Conservation (phyloP, 1,140 invertebrate species). For the Pararge aegeria region DNA sequence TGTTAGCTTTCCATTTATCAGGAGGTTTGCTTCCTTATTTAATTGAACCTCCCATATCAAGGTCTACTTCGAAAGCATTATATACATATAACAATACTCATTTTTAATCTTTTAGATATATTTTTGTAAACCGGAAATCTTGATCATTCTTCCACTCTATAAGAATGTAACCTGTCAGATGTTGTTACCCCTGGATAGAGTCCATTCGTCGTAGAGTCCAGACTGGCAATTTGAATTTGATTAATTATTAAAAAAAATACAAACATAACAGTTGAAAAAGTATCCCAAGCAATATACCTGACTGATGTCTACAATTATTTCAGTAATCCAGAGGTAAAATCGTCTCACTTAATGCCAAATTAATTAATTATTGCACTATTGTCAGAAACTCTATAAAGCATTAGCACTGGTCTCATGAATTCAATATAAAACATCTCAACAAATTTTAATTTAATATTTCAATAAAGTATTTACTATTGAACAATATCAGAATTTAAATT, state of each 20-base stretch:
- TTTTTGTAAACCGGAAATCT: conserved; percentile 39
- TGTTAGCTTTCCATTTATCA: conserved; percentile 25
- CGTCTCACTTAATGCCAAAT: not conserved
- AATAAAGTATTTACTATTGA: conserved; percentile 17
- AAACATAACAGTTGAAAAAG: too few relatives aligned
- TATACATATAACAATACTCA: conserved; percentile 72
- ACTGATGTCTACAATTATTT: too few relatives aligned
- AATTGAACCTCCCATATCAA: not conserved
- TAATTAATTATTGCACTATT: conserved; percentile 33
- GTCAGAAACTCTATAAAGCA: not conserved
- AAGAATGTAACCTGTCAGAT: not conserved
- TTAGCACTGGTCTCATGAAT: not conserved
- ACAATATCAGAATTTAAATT: conserved; percentile 19
- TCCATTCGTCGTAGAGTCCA: too few relatives aligned
- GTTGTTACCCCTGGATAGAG: too few relatives aligned
- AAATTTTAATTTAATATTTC: conserved; percentile 12
- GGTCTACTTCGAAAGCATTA: conserved; percentile 62
- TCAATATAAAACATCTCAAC: conserved; percentile 4
- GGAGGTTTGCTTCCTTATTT: conserved; percentile 4
- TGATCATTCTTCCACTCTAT: not conserved
- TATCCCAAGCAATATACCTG: too few relatives aligned
- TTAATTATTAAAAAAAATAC: too few relatives aligned
- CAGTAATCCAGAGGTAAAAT: too few relatives aligned
- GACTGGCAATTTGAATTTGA: too few relatives aligned
- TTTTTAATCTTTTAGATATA: conserved; percentile 35